Base-by-base conservation (phyloP, 2,888 invertebrate species). In the Saturnia japonica region DNA sequence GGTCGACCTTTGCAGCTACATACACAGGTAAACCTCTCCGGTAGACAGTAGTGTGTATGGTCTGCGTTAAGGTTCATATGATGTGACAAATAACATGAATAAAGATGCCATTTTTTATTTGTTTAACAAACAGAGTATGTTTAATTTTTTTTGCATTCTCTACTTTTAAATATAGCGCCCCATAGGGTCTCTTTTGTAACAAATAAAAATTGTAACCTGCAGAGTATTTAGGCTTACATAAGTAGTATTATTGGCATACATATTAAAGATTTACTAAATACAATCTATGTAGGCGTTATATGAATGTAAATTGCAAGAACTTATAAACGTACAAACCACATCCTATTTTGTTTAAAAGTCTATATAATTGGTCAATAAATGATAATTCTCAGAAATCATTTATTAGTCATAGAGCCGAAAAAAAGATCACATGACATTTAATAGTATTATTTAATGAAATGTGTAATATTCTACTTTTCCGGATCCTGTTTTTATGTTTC, bases 271-370 rank as follows among this genome's bases (percentile, higher is more conserved):
- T 54, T 25, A 28, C 57, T 12, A 57, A 40, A 64, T 64, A 62
- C n/a, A 62, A 54, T 11, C 22, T 28, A 19, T 9, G 40, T 64
- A 40, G 40, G 64, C 12, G 40, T 40, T 19, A 40, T 40, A 64
- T 64, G 19, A 16, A 40, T 64, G 64, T 64, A 64, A 64, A 64
- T 64, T 40, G n/a, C 40, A 64, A 64, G 64, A 64, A 64, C n/a
- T 40, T n/a, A 2, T 4, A 28, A 9, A 1, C 64, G 19, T 62
- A 40, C 40, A 40, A 40, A 64, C 64, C 64, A 64, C 64, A 64
- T 64, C 64, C 64, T 64, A 64, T 64, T 64, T 64, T 40, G n/a
- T 40, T 12, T 40, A 40, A 64, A 64, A 64, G 40, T 64, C 8
- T 19, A 64, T 64, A 40, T 64, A 40, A 64, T 64, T 64, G 64